Percentiles rank a stretch among this genome's conserved stretches.
Evolutionary conservation across 1,140 invertebrate species (phyloP).

Genomic region (Papilio polyxenes): DNA sequence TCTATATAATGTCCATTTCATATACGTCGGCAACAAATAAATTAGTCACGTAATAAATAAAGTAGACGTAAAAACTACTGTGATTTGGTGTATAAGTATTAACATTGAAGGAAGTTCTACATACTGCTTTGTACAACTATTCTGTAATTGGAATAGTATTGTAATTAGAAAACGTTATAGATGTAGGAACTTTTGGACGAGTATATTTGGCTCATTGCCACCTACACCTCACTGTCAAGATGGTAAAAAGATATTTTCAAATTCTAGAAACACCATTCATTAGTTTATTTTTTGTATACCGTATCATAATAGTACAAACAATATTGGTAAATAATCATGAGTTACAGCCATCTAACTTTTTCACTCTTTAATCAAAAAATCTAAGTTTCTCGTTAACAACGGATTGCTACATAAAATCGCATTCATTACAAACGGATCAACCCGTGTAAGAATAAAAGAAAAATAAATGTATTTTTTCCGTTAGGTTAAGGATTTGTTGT

Average conservation of each 20-base stretch:
- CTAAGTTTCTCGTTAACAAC: background rate
- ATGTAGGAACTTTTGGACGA: background rate
- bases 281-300: background rate
- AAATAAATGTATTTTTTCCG: background rate
- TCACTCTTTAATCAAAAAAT: background rate
- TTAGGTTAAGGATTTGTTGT: background rate
- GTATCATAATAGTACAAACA: background rate
- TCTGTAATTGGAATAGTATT: background rate
- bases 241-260: background rate
- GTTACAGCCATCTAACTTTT: background rate
- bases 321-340: background rate
- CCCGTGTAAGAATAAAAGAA: background rate
- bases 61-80: background rate
- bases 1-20: background rate
- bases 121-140: background rate
- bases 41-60: background rate
- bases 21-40: background rate
- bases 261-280: background rate
- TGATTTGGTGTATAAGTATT: background rate
- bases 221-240: background rate
- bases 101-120: background rate
- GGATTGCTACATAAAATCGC: background rate
- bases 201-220: background rate
- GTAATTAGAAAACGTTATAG: background rate
- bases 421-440: conserved; percentile 20